phyloP scores from a whole-genome alignment of 2,113 vertebrate species.

The Malurus cyaneus region DNA sequence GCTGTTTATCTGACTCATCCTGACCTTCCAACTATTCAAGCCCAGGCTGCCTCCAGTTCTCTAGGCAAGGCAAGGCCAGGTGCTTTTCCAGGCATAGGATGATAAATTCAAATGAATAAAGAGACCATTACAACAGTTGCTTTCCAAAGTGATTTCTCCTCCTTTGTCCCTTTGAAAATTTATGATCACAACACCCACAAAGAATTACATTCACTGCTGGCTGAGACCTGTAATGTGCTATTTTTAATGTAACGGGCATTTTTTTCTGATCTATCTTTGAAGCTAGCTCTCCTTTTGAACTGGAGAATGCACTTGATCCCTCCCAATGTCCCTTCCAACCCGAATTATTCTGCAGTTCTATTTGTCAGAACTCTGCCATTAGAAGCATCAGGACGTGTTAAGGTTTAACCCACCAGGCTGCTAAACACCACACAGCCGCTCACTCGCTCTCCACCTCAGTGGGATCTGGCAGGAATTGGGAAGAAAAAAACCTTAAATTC shows the following conservation, averaged over 20 bases:
- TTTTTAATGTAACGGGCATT: background rate
- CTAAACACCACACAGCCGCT: background rate
- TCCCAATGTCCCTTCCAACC: background rate
- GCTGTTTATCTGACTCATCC: background rate
- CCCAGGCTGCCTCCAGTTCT: background rate
- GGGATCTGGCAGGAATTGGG: background rate
- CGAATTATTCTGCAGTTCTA: background rate
- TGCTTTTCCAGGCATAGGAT: background rate
- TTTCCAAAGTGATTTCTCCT: background rate
- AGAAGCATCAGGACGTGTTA: background rate
- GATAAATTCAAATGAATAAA: background rate
- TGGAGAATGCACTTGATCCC: background rate
- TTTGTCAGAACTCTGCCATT: background rate
- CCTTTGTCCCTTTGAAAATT: background rate
- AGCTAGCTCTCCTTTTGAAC: background rate
- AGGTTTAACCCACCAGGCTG: background rate
- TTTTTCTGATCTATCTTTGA: background rate
- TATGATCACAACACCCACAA: background rate
- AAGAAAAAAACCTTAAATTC: background rate
- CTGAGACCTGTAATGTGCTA: background rate
- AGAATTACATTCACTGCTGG: background rate
- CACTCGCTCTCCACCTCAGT: background rate
- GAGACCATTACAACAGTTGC: background rate
- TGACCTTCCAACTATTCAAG: background rate
- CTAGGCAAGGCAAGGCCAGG: background rate